Conservation (phyloP, 2,797 vertebrate species). For the Salarias fasciatus region DNA sequence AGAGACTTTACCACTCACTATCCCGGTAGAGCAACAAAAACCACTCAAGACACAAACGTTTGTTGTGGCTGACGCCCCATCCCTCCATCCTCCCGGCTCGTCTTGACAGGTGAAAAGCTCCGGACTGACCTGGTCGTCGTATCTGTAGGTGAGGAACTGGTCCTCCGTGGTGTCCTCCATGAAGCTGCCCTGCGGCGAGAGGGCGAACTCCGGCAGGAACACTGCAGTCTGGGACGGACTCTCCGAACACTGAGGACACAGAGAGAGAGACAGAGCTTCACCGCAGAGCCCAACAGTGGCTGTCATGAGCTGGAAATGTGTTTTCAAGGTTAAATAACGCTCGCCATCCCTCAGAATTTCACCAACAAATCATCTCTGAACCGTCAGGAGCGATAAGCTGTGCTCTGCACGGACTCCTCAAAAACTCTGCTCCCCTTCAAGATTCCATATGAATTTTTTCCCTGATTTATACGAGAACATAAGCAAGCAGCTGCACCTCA, state of each 20-base stretch:
- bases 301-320: no score
- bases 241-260: conserved; percentile 71
- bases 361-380: neutral
- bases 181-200: conserved; percentile 94
- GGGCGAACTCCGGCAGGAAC: conserved; percentile 93
- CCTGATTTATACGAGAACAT: conserved; percentile 2
- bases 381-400: conserved; percentile 5
- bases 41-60: no score
- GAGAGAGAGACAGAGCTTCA: neutral
- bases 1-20: no score
- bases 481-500: neutral
- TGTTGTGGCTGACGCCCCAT: no score
- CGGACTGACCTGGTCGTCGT: conserved; percentile 88
- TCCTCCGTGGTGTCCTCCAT: conserved; percentile 92
- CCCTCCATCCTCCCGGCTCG: no score
- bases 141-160: conserved; percentile 90
- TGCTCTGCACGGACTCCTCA: neutral
- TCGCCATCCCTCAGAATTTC: no score
- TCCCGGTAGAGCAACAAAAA: no score
- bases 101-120: no score
- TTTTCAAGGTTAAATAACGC: no score
- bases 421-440: neutral
- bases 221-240: conserved; percentile 85
- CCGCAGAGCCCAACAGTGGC: no score
- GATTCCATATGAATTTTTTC: neutral